Conservation (phyloP, 2,888 invertebrate species). For the Chymomyza amoena region DNA sequence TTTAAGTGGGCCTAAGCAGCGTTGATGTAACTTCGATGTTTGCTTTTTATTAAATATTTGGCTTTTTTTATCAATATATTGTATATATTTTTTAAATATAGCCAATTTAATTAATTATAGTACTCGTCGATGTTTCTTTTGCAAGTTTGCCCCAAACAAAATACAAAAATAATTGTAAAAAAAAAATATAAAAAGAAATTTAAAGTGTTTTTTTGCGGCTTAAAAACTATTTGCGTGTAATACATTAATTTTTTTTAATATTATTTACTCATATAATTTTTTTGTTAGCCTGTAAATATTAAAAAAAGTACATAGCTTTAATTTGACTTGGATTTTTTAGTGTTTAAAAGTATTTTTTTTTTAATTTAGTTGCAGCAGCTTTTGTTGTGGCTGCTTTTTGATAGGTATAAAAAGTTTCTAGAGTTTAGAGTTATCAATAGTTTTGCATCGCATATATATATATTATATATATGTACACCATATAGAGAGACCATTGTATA, state of each 20-base stretch:
- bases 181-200: not conserved
- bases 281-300: conserved; percentile 52
- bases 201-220: not conserved
- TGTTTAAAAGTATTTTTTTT: not conserved
- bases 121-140: not conserved
- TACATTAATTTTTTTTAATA: not conserved
- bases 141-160: not conserved
- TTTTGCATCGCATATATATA: not conserved
- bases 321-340: conserved; percentile 61
- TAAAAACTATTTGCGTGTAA: not conserved
- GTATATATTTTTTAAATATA: not conserved
- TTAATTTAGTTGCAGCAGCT: conserved; percentile 9
- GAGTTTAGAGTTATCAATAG: not conserved
- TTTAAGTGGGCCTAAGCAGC: conserved; percentile 25
- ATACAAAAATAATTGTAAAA: not conserved
- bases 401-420: conserved; percentile 54
- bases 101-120: not conserved
- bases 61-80: conserved; percentile 21
- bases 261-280: conserved; percentile 10
- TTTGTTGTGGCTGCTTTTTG: conserved; percentile 33
- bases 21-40: conserved; percentile 52
- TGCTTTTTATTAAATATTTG: conserved; percentile 10
- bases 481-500: conserved; percentile 56
- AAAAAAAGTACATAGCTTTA: conserved; percentile 52
- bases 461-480: conserved; percentile 1